phyloP scores from a whole-genome alignment of 2,888 invertebrate genomes.

The Ennomos fuscantarius region DNA sequence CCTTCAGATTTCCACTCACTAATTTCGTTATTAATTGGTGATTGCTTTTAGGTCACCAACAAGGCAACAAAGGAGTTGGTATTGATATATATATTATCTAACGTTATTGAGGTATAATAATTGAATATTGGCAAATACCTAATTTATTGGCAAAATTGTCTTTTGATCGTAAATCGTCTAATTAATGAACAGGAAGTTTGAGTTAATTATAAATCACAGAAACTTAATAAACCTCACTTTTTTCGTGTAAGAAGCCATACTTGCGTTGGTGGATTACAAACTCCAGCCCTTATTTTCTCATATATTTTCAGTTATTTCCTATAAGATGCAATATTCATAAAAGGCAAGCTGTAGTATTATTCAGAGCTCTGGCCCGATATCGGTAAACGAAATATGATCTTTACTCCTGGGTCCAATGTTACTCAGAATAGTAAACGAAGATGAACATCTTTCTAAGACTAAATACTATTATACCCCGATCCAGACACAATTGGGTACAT shows the following conservation, averaged over 20 bases:
- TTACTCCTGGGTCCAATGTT: conserved; percentile 18
- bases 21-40: conserved; percentile 8
- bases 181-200: not conserved
- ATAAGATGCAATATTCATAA: conserved; percentile 5
- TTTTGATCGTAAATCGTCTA: conserved; percentile 7
- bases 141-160: conserved; percentile 4
- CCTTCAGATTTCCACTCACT: not conserved
- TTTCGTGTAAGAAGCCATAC: no score
- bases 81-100: conserved; percentile 6
- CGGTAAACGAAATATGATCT: conserved; percentile 26
- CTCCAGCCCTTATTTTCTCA: no score
- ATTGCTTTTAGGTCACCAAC: conserved; percentile 1
- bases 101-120: conserved; percentile 2
- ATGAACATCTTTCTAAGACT: conserved; percentile 14
- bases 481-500: conserved; percentile 14
- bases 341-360: conserved; percentile 9
- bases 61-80: not conserved
- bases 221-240: no score
- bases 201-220: not conserved
- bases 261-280: no score
- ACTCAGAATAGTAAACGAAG: conserved; percentile 14
- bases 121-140: conserved; percentile 5
- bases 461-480: conserved; percentile 20
- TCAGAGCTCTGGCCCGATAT: conserved; percentile 13
- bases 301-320: no score